A percentile compares a stretch with the other conserved stretches of the same genome.
Conservation (phyloP, 2,797 vertebrate species). For the Morelia viridis region DNA sequence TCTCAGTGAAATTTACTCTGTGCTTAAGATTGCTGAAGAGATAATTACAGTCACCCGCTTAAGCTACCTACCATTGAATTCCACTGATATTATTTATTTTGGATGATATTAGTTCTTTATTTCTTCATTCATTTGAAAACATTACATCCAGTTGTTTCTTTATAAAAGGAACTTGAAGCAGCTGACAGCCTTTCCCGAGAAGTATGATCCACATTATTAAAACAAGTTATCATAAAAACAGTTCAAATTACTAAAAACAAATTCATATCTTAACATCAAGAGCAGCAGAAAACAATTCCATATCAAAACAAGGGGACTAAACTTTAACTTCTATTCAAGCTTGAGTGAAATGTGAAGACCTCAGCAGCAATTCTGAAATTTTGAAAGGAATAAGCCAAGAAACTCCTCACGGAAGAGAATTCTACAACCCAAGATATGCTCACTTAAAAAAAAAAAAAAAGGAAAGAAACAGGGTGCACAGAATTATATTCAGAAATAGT, state of each 20-base stretch:
- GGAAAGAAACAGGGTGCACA: neutral
- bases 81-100: neutral
- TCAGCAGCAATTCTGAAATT: neutral
- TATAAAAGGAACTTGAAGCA: neutral
- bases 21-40: neutral
- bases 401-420: neutral
- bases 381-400: neutral
- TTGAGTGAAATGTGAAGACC: neutral
- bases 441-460: neutral
- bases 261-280: neutral
- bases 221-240: neutral
- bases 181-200: neutral
- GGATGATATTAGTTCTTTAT: neutral
- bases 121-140: neutral
- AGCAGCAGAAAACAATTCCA: neutral
- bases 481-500: neutral
- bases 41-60: neutral
- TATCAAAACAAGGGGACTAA: neutral
- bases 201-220: neutral
- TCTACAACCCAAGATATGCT: neutral
- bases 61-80: neutral
- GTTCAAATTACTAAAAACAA: conserved; percentile 1
- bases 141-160: neutral
- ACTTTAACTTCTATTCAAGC: neutral
- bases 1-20: neutral